Conservation (phyloP, 2,113 vertebrate species). For the Peromyscus maniculatus region DNA sequence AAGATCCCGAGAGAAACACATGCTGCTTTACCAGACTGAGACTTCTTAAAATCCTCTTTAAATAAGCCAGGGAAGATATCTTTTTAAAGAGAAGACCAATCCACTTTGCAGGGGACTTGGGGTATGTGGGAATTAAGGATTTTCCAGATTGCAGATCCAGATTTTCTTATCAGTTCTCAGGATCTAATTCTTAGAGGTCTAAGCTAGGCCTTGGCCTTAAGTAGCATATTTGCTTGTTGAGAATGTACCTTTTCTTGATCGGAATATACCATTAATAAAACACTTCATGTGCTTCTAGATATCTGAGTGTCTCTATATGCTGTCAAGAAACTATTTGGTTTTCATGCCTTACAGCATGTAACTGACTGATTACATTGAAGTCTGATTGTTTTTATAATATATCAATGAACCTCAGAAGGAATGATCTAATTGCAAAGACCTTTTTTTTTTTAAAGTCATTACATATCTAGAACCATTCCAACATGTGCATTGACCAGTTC, state of each 20-base stretch:
- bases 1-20: neutral
- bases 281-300: neutral
- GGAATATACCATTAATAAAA: slow-evolving; percentile 19
- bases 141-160: neutral
- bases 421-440: neutral
- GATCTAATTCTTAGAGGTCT: neutral
- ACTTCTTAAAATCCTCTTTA: neutral
- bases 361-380: neutral
- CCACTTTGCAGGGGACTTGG: neutral
- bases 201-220: neutral
- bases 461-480: neutral
- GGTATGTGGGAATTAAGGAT: neutral
- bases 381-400: slow-evolving; percentile 1
- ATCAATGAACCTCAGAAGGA: neutral
- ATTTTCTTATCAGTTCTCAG: neutral
- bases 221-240: neutral
- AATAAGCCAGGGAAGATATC: neutral
- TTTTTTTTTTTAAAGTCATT: neutral
- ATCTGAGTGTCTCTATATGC: neutral
- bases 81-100: neutral
- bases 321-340: neutral
- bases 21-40: neutral
- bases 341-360: slow-evolving; percentile 13
- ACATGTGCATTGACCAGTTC: neutral
- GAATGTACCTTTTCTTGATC: neutral